Base-by-base conservation (phyloP, 2,113 vertebrate species). In the Lota lota region DNA sequence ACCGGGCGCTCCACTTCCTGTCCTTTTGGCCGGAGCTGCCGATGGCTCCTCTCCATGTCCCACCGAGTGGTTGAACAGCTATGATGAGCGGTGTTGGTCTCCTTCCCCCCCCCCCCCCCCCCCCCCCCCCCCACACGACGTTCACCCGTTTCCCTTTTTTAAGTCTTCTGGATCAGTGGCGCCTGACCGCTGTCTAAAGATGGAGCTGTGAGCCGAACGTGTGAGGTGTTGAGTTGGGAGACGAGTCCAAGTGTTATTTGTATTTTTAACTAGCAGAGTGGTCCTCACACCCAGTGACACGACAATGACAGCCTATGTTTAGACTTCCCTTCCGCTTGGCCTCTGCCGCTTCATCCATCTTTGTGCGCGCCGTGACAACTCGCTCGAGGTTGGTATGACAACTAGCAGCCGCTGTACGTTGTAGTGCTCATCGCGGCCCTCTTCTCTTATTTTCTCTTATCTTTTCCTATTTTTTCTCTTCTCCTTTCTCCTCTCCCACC, bases 331-430 rank as follows among this genome's bases (percentile, higher is more conserved):
- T 33, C 19, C 24, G 40, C 63, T 63, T 14, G 19, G 19, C 51
- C 33, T 73, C 33, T 50, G 24, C 63, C 36, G 3, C 12, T 15
- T 18, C 64, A 68, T 61, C 2, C 66, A 2, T 79, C 65, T 51
- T 54, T 63, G 57, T 70, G 64, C 57, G 65, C 22, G 61, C 53
- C n/a, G 54, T 33, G 70, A 69, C 1, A 0, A 59, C 57, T 69
- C 40, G 36, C 36, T 33, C 62, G 57, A 71, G 11, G n/a, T 63
- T 36, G 24, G 16, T 64, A 47, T n/a, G 59, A 61, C 53, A 54
- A 58, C 36, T 56, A 67, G 63, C 72, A 72, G 64, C 74, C 77
- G 74, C 54, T 65, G 69, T 62, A 53, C 51, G 64, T 71, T 68
- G 51, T 78, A 62, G 15, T 20, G 33, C 53, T 57, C 65, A n/a